A percentile compares a stretch with the other conserved stretches of the same genome.
Evolutionary conservation across 2,888 invertebrate genomes (phyloP).

Genomic region (Zygaena filipendulae): DNA sequence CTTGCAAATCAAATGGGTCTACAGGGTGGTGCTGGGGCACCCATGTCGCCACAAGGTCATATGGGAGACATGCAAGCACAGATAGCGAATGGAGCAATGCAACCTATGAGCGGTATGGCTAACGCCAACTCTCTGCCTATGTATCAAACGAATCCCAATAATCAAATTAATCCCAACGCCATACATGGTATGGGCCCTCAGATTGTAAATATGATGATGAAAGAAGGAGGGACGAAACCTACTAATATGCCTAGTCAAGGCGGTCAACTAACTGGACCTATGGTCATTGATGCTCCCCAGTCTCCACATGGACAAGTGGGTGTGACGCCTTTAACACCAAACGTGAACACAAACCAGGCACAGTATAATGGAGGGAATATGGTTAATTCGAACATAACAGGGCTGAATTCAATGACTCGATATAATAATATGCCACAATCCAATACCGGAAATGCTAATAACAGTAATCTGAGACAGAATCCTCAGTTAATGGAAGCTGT

Average conservation of each 20-base stretch:
- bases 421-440: neutral
- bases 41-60: constrained; percentile 3
- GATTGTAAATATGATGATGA: constrained; percentile 41
- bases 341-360: constrained; percentile 4
- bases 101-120: constrained; percentile 13
- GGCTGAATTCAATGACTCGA: constrained; percentile 1
- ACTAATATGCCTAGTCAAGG: constrained; percentile 14
- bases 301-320: constrained; percentile 24
- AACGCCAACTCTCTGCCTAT: constrained; percentile 13
- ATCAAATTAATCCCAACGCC: neutral
- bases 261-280: constrained; percentile 15
- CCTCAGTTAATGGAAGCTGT: constrained; percentile 3
- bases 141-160: constrained; percentile 11
- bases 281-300: constrained; percentile 24
- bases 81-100: constrained; percentile 3
- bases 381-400: constrained; percentile 10
- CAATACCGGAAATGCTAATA: neutral
- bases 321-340: constrained; percentile 16
- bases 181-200: constrained; percentile 40
- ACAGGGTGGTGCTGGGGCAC: constrained; percentile 7
- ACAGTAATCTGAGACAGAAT: constrained; percentile 1
- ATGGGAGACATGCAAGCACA: constrained; percentile 10
- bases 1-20: constrained; percentile 36
- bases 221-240: constrained; percentile 18
- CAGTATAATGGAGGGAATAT: constrained; percentile 11